These are phyloP conservation scores for Drosophila nikananu DNA, from an alignment of 1,140 invertebrate species.

Conservation along the genomic window DNA sequence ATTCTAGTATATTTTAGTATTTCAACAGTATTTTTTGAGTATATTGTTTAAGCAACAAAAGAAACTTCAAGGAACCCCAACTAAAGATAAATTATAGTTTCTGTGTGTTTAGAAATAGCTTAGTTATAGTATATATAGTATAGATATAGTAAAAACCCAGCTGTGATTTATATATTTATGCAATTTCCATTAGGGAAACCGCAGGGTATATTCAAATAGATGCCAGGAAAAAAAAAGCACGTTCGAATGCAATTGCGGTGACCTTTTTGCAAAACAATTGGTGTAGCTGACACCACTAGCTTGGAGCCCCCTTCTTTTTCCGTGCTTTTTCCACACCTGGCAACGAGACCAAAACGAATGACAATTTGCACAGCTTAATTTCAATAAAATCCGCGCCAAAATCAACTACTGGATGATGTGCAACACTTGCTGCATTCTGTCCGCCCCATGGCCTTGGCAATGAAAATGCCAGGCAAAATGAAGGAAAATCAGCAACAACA, in stretches of 20 bases:
- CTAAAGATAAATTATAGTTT: too few species aligned
- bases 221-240: background rate
- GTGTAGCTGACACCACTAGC: conserved; percentile 40
- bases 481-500: conserved; percentile 28
- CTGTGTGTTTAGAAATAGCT: background rate
- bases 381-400: conserved; percentile 20
- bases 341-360: background rate
- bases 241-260: conserved; percentile 20
- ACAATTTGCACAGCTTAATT: conserved; percentile 24
- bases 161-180: background rate
- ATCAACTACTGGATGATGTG: conserved; percentile 5
- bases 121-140: background rate
- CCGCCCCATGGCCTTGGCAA: conserved; percentile 65
- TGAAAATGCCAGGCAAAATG: conserved; percentile 47
- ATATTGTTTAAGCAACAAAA: too few species aligned
- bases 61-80: background rate
- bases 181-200: background rate
- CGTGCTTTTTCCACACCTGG: background rate
- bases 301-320: background rate
- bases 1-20: too few species aligned
- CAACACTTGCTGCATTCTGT: conserved; percentile 9
- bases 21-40: too few species aligned
- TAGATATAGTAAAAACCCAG: background rate
- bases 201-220: conserved; percentile 5
- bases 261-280: conserved; percentile 52